Conservation (phyloP, 2,888 invertebrate genomes). For the Brenthis daphne region DNA sequence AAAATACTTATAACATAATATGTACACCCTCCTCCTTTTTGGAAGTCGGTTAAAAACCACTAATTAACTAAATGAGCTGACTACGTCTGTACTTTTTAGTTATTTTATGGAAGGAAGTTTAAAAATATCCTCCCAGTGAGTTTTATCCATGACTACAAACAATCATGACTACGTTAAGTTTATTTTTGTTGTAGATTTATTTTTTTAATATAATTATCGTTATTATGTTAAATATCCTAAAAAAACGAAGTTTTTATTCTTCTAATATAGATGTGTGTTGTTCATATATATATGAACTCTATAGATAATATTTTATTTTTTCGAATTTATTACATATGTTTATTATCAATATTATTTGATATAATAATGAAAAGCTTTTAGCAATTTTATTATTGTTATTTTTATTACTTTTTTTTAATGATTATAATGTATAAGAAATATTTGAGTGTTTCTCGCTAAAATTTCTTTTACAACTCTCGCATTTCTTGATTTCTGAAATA, state of each 20-base stretch:
- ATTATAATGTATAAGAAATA: no score
- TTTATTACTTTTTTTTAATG: no score
- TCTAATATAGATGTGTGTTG: not conserved
- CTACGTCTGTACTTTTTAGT: not conserved
- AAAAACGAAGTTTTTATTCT: constrained; percentile 4
- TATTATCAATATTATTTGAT: not conserved
- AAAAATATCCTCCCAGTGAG: constrained; percentile 30
- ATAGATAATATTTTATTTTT: not conserved
- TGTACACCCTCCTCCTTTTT: no score
- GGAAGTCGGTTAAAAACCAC: not conserved
- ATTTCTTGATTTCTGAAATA: no score
- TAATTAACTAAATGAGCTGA: not conserved
- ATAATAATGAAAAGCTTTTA: no score
- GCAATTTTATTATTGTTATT: no score
- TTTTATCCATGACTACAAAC: constrained; percentile 43
- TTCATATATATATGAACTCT: constrained; percentile 9
- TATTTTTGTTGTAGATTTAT: constrained; percentile 30
- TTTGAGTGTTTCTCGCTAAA: no score
- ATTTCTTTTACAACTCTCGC: no score
- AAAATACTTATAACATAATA: no score
- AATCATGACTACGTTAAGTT: constrained; percentile 39
- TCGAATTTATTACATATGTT: constrained; percentile 12
- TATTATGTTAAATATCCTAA: constrained; percentile 7
- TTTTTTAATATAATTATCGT: constrained; percentile 5
- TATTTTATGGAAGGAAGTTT: constrained; percentile 2